Percentiles rank a stretch among this genome's conserved stretches.
phyloP scores from a whole-genome alignment of 2,888 invertebrate genomes.

The Liposcelis brunnea region DNA sequence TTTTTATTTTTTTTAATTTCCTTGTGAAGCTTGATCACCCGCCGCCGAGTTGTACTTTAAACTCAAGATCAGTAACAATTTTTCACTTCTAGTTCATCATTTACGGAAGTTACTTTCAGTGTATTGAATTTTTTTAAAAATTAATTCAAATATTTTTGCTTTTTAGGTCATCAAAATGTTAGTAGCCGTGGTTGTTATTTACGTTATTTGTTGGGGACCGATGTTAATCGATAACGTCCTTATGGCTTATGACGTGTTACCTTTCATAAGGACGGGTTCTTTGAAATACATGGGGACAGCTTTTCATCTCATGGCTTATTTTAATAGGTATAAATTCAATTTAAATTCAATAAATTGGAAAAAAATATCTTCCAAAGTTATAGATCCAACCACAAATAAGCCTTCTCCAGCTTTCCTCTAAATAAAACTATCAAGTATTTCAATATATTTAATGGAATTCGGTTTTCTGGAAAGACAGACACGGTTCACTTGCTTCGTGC shows the following conservation, averaged over 20 bases:
- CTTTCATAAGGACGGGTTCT: constrained; percentile 30
- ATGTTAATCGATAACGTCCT: constrained; percentile 45
- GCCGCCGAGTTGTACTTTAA: too few species aligned
- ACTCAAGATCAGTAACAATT: too few species aligned
- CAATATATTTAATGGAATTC: neutral
- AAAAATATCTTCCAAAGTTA: neutral
- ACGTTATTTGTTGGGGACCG: constrained; percentile 52
- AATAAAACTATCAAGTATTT: too few species aligned
- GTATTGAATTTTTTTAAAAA: constrained; percentile 19
- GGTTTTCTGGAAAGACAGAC: constrained; percentile 10
- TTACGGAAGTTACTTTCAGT: too few species aligned
- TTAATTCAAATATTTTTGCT: constrained; percentile 15
- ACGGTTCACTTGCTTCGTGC: too few species aligned
- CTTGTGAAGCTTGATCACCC: too few species aligned
- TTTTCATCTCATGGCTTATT: constrained; percentile 48
- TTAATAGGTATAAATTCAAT: constrained; percentile 35
- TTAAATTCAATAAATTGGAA: neutral
- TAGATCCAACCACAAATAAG: neutral
- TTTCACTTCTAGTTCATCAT: too few species aligned
- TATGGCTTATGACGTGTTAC: constrained; percentile 38
- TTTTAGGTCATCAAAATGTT: constrained; percentile 56
- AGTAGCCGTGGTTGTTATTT: constrained; percentile 47
- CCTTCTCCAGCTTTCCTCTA: too few species aligned
- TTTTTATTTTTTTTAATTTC: too few species aligned
- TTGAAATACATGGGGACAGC: constrained; percentile 41